Base-by-base conservation (phyloP, 2,113 vertebrate genomes). In the Gymnorhina tibicen region DNA sequence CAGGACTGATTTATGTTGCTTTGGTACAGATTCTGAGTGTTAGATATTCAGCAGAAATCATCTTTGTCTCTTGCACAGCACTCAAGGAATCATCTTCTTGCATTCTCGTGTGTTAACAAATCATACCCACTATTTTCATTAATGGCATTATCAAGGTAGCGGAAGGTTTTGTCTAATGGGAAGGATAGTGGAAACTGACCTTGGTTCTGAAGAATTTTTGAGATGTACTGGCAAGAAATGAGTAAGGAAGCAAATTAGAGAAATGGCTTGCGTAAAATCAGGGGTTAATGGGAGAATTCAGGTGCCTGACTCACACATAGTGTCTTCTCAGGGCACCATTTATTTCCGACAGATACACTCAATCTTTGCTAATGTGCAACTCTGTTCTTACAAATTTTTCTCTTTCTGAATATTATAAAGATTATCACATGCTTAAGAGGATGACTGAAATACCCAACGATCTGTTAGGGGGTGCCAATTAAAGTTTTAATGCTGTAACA, bases 401-500 rank as follows among this genome's bases (percentile, higher is more conserved):
- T 84, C n/a, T 85, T 96, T 79, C 80, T 87, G 49, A 82, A 58
- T 78, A 89, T 76, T 83, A 70, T 46, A 75, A 92, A 62, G 64
- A 92, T 96, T 87, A 85, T 82, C 23, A 23, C 53, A 89, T 89
- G 73, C 80, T 94, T 94, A 81, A 95, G 85, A 95, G 44, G 35
- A 93, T 94, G 93, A 91, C 86, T 93, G 76, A 94, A 94, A 91
- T 59, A 82, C 69, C 49, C 86, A 85, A n/a, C 0, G 30, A 93
- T 91, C 83, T 95, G 62, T 95, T 93, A 49, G 91, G 77, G 70
- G 62, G 53, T 87, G 69, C 76, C 92, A 94, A 87, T 96, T 95
- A 82, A 89, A 94, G 69, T 94, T 97, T 92, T 93, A 96, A 94
- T 93, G 90, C 73, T 85, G 49, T 69, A 93, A 66, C 93, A 96